A percentile compares a stretch with the other conserved stretches of the same genome.
Evolutionary conservation across 2,113 vertebrate genomes (phyloP).

Genomic region (Holacanthus passer): DNA sequence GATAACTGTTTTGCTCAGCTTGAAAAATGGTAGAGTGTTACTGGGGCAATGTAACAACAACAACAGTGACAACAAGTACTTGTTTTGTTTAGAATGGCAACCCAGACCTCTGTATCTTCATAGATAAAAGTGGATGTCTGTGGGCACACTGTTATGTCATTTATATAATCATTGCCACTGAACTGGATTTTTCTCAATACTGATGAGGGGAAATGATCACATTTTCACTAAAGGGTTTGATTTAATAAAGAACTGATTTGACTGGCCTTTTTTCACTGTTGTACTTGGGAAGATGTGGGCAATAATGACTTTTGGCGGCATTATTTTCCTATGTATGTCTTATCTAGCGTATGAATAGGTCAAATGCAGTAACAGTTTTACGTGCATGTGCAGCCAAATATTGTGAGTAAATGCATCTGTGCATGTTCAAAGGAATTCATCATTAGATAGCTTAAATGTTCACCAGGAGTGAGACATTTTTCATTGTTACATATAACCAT

Average conservation of each 20-base stretch:
- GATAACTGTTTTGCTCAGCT: background rate
- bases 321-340: background rate
- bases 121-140: conserved; percentile 47
- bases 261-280: conserved; percentile 19
- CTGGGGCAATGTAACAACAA: conserved; percentile 27
- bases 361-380: background rate
- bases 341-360: background rate
- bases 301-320: background rate
- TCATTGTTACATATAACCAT: conserved; percentile 18
- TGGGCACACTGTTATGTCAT: conserved; percentile 35
- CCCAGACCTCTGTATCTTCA: conserved; percentile 32
- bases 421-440: background rate
- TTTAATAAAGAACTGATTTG: conserved; percentile 64
- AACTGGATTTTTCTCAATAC: conserved; percentile 39
- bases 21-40: conserved; percentile 22
- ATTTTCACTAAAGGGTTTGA: conserved; percentile 22
- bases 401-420: background rate
- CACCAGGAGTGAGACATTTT: background rate
- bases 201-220: conserved; percentile 18
- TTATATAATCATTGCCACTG: background rate
- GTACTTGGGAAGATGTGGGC: background rate
- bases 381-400: background rate
- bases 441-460: background rate
- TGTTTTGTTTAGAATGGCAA: conserved; percentile 47
- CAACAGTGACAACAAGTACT: conserved; percentile 18